Evolutionary conservation across 1,140 invertebrate genomes (phyloP), one percentile per base, ranked within the genome.

Genomic region (Dinoponera quadriceps): DNA sequence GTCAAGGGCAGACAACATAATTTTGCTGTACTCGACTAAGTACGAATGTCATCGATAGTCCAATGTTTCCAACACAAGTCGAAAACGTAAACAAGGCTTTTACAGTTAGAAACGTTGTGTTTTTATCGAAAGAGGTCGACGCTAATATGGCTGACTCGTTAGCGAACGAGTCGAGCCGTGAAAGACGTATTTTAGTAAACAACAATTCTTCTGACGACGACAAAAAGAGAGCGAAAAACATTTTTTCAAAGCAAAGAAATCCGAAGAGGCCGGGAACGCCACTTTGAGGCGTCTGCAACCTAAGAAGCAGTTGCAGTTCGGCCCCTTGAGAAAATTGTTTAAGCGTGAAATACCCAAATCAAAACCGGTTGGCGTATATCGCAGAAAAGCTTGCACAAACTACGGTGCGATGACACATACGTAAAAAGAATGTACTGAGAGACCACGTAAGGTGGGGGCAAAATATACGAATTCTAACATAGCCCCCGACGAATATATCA

Each of bases 311-410:
- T 97, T 95, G 72, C 72, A 95, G 14, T 97, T 96, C 89, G 97
- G 96, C 55, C 94, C 94, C 25, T 94, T 98, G 62, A 95, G 97
- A 89, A 97, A 98, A 80, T 98, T 97, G 95, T 99, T 98, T 85
- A 97, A 97, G 68, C 96, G 98, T 89, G 99, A 98, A 27, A 95
- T 98, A 13, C 97, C 98, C 89, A 94, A 94, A 85, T 95, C 83
- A 91, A 96, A 95, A 90, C 91, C 96, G 59, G 95, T 97, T 0
- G 98, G 96, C n/a, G 98, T 99, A 92, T 99, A 96, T 93, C 95
- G 98, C 13, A 98, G 98, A 95, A 99, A 99, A 78, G 98, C 99
- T 0, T 99, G 99, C 94, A 98, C 99, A 93, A 99, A 99, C 93
- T 99, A 99, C 95, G 99, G 99, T 1, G 98, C 99, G 0, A 96